Evolutionary conservation across 2,113 vertebrate genomes (phyloP).

Genomic region (Coracopsis vasa): DNA sequence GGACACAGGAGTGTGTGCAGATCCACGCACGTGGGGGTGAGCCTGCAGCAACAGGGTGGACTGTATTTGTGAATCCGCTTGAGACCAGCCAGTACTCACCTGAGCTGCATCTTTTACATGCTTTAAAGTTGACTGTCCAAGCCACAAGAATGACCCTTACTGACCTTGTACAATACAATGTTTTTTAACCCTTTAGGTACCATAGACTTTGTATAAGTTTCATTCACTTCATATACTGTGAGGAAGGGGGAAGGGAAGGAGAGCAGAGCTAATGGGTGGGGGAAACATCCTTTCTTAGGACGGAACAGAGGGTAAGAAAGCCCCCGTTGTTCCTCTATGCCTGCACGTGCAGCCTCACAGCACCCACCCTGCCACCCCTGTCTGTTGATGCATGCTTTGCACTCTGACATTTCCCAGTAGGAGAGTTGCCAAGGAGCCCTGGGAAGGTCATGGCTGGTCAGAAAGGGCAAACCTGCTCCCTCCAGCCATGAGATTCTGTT

Average conservation of each 20-base stretch:
- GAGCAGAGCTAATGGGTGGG: constrained; percentile 3
- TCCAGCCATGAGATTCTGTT: background rate
- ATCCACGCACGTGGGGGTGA: background rate
- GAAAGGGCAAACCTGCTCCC: background rate
- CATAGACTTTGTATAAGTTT: constrained; percentile 55
- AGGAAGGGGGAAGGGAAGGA: constrained; percentile 25
- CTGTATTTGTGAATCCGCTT: constrained; percentile 78
- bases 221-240: background rate
- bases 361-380: constrained; percentile 35
- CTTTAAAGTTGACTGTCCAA: constrained; percentile 78
- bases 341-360: constrained; percentile 19
- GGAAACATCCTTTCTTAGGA: background rate
- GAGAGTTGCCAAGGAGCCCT: constrained; percentile 34
- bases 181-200: constrained; percentile 78
- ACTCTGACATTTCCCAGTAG: background rate
- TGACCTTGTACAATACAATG: constrained; percentile 72
- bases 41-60: constrained; percentile 78
- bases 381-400: background rate
- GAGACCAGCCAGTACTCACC: constrained; percentile 89
- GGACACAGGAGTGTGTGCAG: background rate
- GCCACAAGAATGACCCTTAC: constrained; percentile 81
- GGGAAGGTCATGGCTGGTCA: background rate
- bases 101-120: constrained; percentile 73
- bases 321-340: background rate
- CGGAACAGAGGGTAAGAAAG: constrained; percentile 21